Conservation (phyloP, 92 coral and sea anemone species). For the Diadumene lineata region DNA sequence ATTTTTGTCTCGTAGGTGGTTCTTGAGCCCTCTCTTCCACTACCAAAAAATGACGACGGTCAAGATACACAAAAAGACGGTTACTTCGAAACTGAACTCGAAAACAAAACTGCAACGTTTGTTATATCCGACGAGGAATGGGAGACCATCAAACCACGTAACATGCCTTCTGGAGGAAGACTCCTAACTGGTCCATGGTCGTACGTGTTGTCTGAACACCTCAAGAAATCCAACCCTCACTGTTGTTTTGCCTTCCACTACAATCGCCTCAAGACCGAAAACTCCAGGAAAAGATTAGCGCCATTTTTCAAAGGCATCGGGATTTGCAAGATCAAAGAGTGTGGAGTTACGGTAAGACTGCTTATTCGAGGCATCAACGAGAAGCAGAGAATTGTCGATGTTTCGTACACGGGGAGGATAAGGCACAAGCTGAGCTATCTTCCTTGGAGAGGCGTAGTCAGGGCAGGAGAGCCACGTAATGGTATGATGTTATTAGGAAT, state of each 20-base stretch:
- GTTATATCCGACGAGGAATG: slow-evolving; percentile 31
- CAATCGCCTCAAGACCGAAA: slow-evolving; percentile 31
- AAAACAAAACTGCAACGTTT: slow-evolving; percentile 19
- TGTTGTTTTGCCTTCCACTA: slow-evolving; percentile 38
- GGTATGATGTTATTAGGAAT: slow-evolving; percentile 24
- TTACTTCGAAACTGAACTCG: slow-evolving; percentile 24
- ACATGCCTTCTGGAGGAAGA: slow-evolving; percentile 37
- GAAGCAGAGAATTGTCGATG: slow-evolving; percentile 21
- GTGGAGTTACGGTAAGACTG: slow-evolving; percentile 27
- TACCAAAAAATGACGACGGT: background rate
- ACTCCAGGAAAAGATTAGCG: slow-evolving; percentile 26
- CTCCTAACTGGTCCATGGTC: slow-evolving; percentile 35
- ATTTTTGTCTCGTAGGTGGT: background rate
- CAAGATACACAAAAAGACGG: background rate
- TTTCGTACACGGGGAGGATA: slow-evolving; percentile 25
- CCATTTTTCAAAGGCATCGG: slow-evolving; percentile 37
- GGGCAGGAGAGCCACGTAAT: background rate
- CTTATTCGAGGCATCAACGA: slow-evolving; percentile 20
- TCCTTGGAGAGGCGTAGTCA: slow-evolving; percentile 1
- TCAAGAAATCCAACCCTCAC: slow-evolving; percentile 27
- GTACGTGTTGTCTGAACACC: slow-evolving; percentile 20
- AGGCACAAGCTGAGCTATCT: slow-evolving; percentile 9
- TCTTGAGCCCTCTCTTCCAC: background rate
- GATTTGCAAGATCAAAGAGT: slow-evolving; percentile 24
- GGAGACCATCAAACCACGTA: slow-evolving; percentile 24